Evolutionary conservation across 2,888 invertebrate species (phyloP).

Genomic region (Aradus depressus): DNA sequence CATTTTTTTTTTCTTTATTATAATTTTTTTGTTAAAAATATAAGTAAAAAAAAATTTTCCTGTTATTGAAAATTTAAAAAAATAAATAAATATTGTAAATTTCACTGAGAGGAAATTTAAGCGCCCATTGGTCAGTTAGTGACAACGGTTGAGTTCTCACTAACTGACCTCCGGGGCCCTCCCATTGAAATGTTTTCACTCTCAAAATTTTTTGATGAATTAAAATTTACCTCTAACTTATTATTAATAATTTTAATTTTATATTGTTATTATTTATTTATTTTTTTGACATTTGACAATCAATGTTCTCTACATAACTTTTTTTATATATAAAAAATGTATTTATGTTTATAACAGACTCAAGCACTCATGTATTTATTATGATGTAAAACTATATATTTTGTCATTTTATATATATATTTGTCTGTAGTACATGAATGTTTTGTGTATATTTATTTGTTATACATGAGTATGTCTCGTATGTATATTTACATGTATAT

Average conservation of each 20-base stretch:
- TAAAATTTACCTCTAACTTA: no score
- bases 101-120: neutral
- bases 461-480: constrained; percentile 10
- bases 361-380: constrained; percentile 6
- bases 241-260: no score
- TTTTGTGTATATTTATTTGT: constrained; percentile 8
- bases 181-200: neutral
- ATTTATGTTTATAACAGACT: constrained; percentile 9
- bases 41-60: no score
- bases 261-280: constrained; percentile 2
- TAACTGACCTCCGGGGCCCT: constrained; percentile 13
- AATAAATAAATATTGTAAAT: no score
- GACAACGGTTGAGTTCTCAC: neutral
- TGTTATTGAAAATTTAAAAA: neutral
- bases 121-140: constrained; percentile 10
- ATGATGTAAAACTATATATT: constrained; percentile 9
- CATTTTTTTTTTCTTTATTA: constrained; percentile 3
- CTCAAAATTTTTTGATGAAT: neutral
- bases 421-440: neutral
- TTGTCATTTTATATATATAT: constrained; percentile 1
- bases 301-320: constrained; percentile 1
- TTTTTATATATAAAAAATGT: constrained; percentile 9
- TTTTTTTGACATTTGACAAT: constrained; percentile 13
- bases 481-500: no score
- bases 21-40: no score